A percentile compares a stretch with the other conserved stretches of the same genome.
Evolutionary conservation across 1,140 invertebrate genomes (phyloP).

Genomic region (Lepidurus apus): DNA sequence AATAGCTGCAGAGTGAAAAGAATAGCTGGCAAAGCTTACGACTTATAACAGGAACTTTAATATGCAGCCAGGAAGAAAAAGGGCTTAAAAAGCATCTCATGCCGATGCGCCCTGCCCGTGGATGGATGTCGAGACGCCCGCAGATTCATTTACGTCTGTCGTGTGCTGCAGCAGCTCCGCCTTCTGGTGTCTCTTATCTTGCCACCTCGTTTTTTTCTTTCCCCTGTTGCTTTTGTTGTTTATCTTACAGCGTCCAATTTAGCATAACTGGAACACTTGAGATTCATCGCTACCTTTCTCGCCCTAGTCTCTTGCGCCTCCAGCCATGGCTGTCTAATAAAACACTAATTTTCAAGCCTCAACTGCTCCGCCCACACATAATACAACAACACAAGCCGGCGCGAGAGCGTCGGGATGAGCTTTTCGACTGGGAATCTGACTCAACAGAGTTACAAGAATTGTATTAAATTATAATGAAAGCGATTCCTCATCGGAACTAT

Average conservation of each 20-base stretch:
- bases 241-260: conserved; percentile 22
- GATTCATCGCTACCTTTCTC: conserved; percentile 19
- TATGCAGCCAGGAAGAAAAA: neutral
- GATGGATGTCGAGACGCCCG: neutral
- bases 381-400: neutral
- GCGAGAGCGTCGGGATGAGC: too few relatives aligned
- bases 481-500: too few relatives aligned
- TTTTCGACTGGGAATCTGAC: too few relatives aligned
- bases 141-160: neutral
- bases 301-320: neutral
- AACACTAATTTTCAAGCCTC: neutral
- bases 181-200: neutral
- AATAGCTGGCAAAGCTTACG: neutral
- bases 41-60: neutral
- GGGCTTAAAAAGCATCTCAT: neutral
- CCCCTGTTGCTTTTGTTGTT: neutral
- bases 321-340: neutral
- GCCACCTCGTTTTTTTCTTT: neutral
- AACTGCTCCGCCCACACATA: neutral
- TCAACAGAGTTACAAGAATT: too few relatives aligned
- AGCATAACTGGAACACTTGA: conserved; percentile 15
- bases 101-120: too few relatives aligned
- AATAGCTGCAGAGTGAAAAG: conserved; percentile 16
- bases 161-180: neutral
- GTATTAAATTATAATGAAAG: too few relatives aligned